Conservation (phyloP, 2,113 vertebrate genomes). For the Lophotis ruficrista region DNA sequence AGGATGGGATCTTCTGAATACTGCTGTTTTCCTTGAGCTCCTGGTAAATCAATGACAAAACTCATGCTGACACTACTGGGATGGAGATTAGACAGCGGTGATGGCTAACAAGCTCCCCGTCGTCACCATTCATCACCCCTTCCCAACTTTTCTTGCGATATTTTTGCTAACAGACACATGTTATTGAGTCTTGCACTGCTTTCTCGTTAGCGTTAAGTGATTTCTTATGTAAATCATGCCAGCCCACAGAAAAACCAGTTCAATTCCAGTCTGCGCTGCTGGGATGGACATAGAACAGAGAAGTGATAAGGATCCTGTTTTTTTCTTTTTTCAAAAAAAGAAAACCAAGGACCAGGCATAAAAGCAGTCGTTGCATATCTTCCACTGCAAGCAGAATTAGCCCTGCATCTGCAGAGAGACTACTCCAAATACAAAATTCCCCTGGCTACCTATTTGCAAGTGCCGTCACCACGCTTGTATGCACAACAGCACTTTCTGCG, state of each 20-base stretch:
- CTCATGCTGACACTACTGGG: neutral
- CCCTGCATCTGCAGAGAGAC: neutral
- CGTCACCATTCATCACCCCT: neutral
- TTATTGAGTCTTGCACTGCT: neutral
- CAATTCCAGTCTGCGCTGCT: slow-evolving; percentile 2
- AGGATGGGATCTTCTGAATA: neutral
- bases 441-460: neutral
- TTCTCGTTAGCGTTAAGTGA: neutral
- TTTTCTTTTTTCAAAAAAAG: neutral
- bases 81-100: neutral
- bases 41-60: neutral
- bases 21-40: neutral
- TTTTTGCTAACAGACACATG: neutral
- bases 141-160: neutral
- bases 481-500: neutral
- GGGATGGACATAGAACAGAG: neutral
- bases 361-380: neutral
- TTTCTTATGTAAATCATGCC: neutral
- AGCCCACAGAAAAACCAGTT: slow-evolving; percentile 53
- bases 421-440: neutral
- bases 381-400: neutral
- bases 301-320: neutral
- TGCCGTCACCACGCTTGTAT: neutral
- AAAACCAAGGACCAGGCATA: neutral
- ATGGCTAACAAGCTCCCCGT: neutral